Conservation (phyloP, 30 jellyfish, hydroid and myxozoan species). For the Hydractinia symbiolongicarpus region DNA sequence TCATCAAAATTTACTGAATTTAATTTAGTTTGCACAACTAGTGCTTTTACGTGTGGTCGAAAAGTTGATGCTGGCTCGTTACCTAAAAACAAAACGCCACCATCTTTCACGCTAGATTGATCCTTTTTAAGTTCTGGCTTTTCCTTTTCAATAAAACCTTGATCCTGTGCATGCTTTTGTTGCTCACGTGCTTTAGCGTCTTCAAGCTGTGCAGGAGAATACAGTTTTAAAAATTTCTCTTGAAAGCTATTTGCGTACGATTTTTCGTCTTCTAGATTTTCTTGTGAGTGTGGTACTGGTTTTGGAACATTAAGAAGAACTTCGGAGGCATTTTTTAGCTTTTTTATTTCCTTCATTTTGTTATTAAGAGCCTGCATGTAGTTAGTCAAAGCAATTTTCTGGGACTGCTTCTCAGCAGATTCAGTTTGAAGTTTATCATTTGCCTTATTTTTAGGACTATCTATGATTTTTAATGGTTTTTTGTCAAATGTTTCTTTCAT, state of each 20-base stretch:
- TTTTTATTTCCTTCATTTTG: too few species aligned
- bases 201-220: conserved; percentile 7
- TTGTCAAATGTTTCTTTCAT: too few species aligned
- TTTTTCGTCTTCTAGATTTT: neutral
- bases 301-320: too few species aligned
- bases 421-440: too few species aligned
- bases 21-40: neutral
- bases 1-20: neutral
- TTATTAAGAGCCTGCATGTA: too few species aligned
- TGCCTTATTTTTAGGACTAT: too few species aligned
- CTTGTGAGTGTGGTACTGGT: neutral
- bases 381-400: too few species aligned
- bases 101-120: conserved; percentile 12
- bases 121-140: neutral
- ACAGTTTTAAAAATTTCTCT: conserved; percentile 1
- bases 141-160: neutral
- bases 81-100: neutral
- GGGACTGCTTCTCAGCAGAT: too few species aligned
- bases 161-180: neutral
- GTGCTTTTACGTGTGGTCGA: neutral
- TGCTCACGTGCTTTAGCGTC: neutral
- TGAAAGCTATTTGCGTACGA: conserved; percentile 14
- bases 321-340: too few species aligned
- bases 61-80: neutral
- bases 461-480: too few species aligned